Evolutionary conservation across 2,888 invertebrate species (phyloP).

Genomic region (Podotricha telesiphe): DNA sequence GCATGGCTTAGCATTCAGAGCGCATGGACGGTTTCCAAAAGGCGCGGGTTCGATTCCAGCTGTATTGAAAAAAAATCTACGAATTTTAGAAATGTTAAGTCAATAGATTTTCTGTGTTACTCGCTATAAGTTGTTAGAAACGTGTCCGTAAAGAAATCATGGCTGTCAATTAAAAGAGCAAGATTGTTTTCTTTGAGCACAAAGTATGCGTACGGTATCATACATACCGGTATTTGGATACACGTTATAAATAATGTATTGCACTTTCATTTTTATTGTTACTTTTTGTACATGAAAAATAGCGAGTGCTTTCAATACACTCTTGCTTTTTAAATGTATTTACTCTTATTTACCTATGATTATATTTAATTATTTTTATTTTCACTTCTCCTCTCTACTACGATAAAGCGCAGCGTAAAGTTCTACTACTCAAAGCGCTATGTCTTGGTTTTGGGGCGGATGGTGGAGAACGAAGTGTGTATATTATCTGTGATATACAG

Average conservation of each 20-base stretch:
- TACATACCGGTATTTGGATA: conserved; percentile 4
- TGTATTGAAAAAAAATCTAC: no score
- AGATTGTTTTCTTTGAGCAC: neutral
- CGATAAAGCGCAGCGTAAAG: no score
- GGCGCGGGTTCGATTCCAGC: no score
- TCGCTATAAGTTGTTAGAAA: neutral
- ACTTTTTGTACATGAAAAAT: conserved; percentile 2
- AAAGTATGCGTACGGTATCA: neutral
- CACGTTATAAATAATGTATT: conserved; percentile 30
- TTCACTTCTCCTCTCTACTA: no score
- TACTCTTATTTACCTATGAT: neutral
- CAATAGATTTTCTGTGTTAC: neutral
- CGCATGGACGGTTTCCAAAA: no score
- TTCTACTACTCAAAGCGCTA: no score
- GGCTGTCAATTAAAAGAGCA: neutral
- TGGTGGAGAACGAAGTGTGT: no score
- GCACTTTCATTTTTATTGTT: conserved; percentile 31
- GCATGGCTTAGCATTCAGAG: no score
- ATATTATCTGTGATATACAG: no score
- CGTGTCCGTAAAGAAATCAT: neutral
- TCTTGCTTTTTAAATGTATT: neutral
- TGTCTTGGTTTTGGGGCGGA: no score
- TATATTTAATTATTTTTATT: no score
- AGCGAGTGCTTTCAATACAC: conserved; percentile 10
- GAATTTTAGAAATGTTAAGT: no score